phyloP scores from a whole-genome alignment of 1,140 invertebrate genomes.

The Amphibalanus amphitrite region DNA sequence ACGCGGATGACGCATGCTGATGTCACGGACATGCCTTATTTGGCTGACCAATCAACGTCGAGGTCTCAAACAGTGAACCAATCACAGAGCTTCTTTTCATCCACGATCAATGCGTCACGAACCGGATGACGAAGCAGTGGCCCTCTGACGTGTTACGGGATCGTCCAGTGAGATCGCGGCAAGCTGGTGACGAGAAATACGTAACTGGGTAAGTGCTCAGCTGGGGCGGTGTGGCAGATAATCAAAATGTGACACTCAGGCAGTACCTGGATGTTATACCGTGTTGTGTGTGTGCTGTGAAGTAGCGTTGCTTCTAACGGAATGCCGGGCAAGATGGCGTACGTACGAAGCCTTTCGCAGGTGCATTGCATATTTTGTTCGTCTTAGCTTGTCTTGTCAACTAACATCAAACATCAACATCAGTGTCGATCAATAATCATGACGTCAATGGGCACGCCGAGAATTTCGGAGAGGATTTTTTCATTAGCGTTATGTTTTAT shows the following conservation, averaged over 20 bases:
- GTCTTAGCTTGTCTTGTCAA: neutral
- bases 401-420: no score
- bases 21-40: neutral
- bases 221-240: neutral
- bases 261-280: neutral
- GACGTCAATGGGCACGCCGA: no score
- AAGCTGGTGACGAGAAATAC: conserved; percentile 1
- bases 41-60: neutral
- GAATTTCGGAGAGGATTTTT: no score
- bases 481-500: no score
- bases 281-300: neutral
- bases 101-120: neutral
- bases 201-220: neutral
- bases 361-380: neutral
- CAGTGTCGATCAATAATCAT: no score
- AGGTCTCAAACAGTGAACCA: neutral
- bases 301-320: neutral
- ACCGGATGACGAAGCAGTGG: neutral
- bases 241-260: neutral
- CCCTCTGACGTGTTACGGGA: neutral
- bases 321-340: neutral
- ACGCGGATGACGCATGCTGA: neutral
- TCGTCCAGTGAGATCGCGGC: neutral
- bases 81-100: neutral
- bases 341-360: neutral